Base-by-base conservation (phyloP, 2,113 vertebrate species). In the Pyxicephalus adspersus region DNA sequence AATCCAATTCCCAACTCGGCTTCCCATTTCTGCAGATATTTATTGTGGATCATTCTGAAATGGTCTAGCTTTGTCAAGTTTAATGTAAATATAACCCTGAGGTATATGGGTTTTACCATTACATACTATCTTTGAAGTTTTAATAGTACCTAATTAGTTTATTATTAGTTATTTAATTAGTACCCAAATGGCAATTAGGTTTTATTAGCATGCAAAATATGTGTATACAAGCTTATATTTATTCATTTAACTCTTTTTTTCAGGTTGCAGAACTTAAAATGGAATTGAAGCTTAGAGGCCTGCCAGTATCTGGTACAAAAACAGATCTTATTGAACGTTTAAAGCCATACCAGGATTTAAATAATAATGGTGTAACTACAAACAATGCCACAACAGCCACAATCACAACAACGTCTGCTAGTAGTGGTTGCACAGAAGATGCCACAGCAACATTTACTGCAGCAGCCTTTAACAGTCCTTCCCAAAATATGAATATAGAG, bases 261-360 rank as follows among this genome's bases (percentile, higher is more conserved):
- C 64, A 99, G 98, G 97, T 99, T 75, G 95, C 96, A 0, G 97
- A 99, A 87, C 90, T 99, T 61, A 99, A 98, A 88, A 93, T 97
- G 89, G 96, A 98, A 86, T 90, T 99, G 52, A 99, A 99, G 86
- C 85, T 98, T 50, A 94, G 98, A 63, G 94, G 96, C 28, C 91
- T 99, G 34, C 98, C 97, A 0, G 98, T 99, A 64, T 99, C 98
- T 0, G 98, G 98, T 87, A 99, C 97, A 66, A 99, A 99, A 88
- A 96, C 94, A 0, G 96, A 98, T 86, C 95, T 99, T 79, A 98
- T 99, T 22, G 98, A 99, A 83, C 94, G 95, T 50, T 90, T 99
- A 81, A 98, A 95, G 87, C 95, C 95, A 66, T 97, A 95, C 88
- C 97, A 98, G 87, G 97, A 98, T 67, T 83, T 85, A 52, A 88